These are phyloP conservation scores for Sandelia bainsii DNA, from an alignment of 2,797 vertebrate species.

Conservation along the genomic window DNA sequence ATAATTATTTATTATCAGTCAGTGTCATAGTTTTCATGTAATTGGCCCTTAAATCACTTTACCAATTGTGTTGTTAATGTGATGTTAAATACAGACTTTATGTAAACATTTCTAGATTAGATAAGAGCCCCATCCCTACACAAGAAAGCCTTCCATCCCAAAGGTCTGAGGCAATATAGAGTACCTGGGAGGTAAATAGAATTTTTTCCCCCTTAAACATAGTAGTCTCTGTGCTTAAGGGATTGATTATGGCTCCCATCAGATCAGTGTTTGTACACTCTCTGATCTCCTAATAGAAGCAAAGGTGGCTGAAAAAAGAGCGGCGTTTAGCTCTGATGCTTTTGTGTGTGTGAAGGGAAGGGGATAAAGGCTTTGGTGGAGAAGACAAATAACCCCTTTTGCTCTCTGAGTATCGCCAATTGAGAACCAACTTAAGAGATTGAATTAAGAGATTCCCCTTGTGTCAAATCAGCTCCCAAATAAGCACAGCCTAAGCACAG, in stretches of 20 bases:
- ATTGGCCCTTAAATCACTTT: too few relatives aligned
- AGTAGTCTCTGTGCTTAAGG: constrained; percentile 51
- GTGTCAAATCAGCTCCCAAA: constrained; percentile 45
- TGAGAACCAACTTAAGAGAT: constrained; percentile 23
- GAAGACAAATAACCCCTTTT: constrained; percentile 47
- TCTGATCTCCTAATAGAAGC: constrained; percentile 61
- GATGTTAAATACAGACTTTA: neutral
- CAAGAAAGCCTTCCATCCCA: constrained; percentile 9
- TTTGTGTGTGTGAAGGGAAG: constrained; percentile 31
- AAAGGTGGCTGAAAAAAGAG: constrained; percentile 51
- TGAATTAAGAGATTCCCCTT: constrained; percentile 39
- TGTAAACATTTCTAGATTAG: too few relatives aligned
- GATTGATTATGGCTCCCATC: constrained; percentile 67
- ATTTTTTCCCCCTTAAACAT: neutral
- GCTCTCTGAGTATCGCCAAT: constrained; percentile 22
- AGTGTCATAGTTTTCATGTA: too few relatives aligned
- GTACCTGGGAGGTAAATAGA: constrained; percentile 44
- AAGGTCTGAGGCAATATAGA: constrained; percentile 13
- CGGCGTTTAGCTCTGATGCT: constrained; percentile 36
- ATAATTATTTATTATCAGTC: too few relatives aligned
- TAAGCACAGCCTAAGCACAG: constrained; percentile 21
- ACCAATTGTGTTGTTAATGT: neutral
- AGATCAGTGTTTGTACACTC: constrained; percentile 61
- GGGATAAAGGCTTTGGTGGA: constrained; percentile 45
- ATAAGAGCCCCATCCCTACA: neutral